Conservation (phyloP, 2,888 invertebrate species). For the Andrena hattorfiana region DNA sequence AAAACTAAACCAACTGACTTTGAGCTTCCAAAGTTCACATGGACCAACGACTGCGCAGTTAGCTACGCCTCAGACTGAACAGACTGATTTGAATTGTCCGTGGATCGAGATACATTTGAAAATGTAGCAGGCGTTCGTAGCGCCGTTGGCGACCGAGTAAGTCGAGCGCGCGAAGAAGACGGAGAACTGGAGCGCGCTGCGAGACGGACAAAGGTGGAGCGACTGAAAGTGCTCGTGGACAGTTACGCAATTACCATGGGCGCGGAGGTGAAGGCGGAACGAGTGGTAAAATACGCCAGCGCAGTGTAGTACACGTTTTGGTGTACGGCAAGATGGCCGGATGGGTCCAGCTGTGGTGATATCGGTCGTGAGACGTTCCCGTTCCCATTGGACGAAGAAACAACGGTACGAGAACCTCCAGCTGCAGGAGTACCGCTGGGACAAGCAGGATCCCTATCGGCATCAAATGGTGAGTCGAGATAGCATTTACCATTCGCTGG, state of each 20-base stretch:
- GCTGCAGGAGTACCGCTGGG: conserved; percentile 57
- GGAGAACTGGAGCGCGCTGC: neutral
- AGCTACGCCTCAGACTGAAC: no score
- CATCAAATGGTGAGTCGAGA: conserved; percentile 76
- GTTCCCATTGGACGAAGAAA: conserved; percentile 66
- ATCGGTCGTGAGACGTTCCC: conserved; percentile 76
- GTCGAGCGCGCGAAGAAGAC: neutral
- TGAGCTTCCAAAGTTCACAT: neutral
- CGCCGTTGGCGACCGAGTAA: conserved; percentile 8
- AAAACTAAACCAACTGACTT: neutral
- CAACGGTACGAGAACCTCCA: conserved; percentile 59
- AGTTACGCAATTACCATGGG: conserved; percentile 63
- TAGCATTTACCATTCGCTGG: neutral
- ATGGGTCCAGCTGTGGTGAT: conserved; percentile 80
- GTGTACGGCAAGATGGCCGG: conserved; percentile 77
- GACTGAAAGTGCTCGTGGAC: conserved; percentile 28
- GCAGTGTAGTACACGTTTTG: conserved; percentile 69
- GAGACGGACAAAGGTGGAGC: conserved; percentile 19
- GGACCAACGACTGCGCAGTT: neutral
- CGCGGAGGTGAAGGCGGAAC: conserved; percentile 5
- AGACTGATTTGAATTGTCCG: neutral
- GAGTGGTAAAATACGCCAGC: conserved; percentile 61
- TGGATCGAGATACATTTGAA: neutral
- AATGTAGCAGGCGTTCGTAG: conserved; percentile 23
- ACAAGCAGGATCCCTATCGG: conserved; percentile 12